These are phyloP conservation scores for Nephrotoma flavescens DNA, from an alignment of 2,888 invertebrate genomes.

Conservation along the genomic window DNA sequence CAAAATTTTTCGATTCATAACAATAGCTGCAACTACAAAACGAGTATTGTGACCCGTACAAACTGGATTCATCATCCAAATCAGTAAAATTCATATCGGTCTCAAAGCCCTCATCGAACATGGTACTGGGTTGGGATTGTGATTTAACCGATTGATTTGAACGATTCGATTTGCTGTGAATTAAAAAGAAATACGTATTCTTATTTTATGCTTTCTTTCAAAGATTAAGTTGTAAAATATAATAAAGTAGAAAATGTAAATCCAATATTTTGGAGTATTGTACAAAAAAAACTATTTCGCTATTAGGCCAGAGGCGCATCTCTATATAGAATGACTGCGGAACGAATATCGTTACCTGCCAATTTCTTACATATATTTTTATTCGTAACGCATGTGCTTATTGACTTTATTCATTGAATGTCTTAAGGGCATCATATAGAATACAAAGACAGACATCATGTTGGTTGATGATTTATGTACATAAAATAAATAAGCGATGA, in stretches of 20 bases:
- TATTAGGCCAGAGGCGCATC: background rate
- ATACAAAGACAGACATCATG: background rate
- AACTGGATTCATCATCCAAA: constrained; percentile 26
- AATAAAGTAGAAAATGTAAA: background rate
- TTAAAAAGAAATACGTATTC: background rate
- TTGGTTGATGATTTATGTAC: background rate
- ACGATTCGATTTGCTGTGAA: constrained; percentile 16
- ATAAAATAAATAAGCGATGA: background rate
- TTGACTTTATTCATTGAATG: background rate
- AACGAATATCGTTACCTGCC: background rate
- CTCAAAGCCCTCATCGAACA: constrained; percentile 14
- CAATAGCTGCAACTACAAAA: constrained; percentile 47
- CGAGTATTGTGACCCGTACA: constrained; percentile 42
- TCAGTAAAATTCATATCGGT: constrained; percentile 13
- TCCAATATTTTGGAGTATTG: background rate
- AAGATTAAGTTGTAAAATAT: background rate
- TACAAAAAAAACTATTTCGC: background rate
- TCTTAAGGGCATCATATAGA: background rate
- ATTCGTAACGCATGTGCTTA: too few species aligned
- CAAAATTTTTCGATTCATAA: constrained; percentile 26
- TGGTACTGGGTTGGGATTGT: constrained; percentile 16
- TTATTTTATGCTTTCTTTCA: background rate
- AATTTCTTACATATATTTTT: background rate
- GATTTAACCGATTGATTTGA: constrained; percentile 17
- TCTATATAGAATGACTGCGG: background rate